Conservation (phyloP, 2,888 invertebrate genomes). For the Ochlodes sylvanus region DNA sequence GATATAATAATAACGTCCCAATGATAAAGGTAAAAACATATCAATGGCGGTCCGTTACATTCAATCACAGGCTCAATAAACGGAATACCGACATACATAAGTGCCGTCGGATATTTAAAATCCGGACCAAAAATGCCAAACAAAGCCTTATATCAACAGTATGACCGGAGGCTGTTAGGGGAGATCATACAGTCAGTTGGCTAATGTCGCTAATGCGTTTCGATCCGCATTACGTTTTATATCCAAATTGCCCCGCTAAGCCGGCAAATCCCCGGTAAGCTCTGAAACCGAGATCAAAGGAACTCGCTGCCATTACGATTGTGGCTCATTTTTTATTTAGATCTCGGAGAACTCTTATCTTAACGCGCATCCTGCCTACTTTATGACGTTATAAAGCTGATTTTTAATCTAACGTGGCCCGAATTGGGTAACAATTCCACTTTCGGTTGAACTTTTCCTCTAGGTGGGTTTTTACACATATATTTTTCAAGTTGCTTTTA, state of each 20-base stretch:
- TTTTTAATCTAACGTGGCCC: slow-evolving; percentile 80
- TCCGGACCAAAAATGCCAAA: slow-evolving; percentile 23
- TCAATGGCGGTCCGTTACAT: too few species aligned
- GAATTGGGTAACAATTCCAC: slow-evolving; percentile 65
- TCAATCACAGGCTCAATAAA: background rate
- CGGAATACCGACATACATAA: background rate
- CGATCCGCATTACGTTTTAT: slow-evolving; percentile 76
- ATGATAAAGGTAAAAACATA: background rate
- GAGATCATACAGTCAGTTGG: slow-evolving; percentile 63
- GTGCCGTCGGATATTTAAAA: background rate
- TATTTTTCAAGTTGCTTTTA: background rate
- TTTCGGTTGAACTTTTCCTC: slow-evolving; percentile 48
- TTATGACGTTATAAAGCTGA: slow-evolving; percentile 85
- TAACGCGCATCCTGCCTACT: slow-evolving; percentile 72
- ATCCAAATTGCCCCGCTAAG: slow-evolving; percentile 78
- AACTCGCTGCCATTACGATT: slow-evolving; percentile 77
- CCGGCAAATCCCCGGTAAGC: slow-evolving; percentile 79
- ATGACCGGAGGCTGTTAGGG: slow-evolving; percentile 36
- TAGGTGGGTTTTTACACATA: slow-evolving; percentile 33
- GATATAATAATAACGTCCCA: too few species aligned
- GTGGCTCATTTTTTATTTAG: slow-evolving; percentile 85
- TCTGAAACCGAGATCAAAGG: slow-evolving; percentile 83
- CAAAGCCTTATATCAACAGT: slow-evolving; percentile 26
- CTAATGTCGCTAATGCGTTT: slow-evolving; percentile 79
- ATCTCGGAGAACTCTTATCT: slow-evolving; percentile 75